These are phyloP conservation scores for Benthosema pterotum DNA, from an alignment of 2,797 vertebrate genomes.

Conservation along the genomic window DNA sequence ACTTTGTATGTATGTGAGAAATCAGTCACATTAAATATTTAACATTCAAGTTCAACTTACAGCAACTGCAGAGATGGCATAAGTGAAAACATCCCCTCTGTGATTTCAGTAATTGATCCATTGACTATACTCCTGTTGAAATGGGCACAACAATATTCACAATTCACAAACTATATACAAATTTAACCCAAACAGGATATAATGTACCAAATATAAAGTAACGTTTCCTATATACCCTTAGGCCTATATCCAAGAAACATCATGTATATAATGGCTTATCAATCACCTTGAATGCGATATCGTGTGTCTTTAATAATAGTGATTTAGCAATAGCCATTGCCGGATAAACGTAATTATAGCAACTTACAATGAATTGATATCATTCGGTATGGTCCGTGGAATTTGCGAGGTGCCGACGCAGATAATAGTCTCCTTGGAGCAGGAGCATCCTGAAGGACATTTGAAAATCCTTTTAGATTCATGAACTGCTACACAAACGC, in stretches of 20 bases:
- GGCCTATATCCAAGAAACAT: constrained; percentile 24
- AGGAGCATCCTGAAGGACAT: constrained; percentile 92
- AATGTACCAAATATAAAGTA: background rate
- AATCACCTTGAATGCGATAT: constrained; percentile 12
- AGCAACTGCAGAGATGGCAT: constrained; percentile 95
- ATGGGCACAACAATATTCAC: constrained; percentile 24
- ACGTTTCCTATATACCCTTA: background rate
- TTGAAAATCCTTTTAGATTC: constrained; percentile 78
- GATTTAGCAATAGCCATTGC: background rate
- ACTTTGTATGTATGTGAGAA: background rate
- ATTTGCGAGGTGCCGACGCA: constrained; percentile 89
- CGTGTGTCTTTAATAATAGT: background rate
- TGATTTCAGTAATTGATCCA: constrained; percentile 92
- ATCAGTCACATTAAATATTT: background rate
- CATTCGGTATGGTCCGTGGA: constrained; percentile 86
- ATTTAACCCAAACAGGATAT: background rate
- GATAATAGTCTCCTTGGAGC: constrained; percentile 92
- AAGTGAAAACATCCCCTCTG: constrained; percentile 94
- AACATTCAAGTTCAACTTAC: constrained; percentile 75
- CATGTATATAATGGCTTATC: background rate
- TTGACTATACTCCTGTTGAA: constrained; percentile 92
- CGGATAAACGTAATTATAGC: background rate
- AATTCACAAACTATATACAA: background rate
- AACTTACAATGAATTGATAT: constrained; percentile 94
- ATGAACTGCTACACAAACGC: constrained; percentile 62